These are phyloP conservation scores for Eubasilissa splendida DNA, from an alignment of 2,888 invertebrate species.

Conservation along the genomic window DNA sequence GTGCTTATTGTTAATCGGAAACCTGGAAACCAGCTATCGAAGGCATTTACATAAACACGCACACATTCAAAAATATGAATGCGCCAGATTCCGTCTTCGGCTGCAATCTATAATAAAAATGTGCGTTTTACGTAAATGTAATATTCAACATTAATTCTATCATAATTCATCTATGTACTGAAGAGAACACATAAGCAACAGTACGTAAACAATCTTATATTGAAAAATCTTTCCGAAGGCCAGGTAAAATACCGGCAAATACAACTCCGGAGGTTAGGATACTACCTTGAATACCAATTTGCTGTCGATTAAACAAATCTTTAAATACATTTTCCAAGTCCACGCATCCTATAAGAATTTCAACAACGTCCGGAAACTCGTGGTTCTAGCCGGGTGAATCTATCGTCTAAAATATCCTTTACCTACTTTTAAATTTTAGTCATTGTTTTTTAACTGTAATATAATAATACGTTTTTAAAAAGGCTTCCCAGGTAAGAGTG, in stretches of 20 bases:
- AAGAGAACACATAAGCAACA: neutral
- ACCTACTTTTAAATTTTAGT: too few species aligned
- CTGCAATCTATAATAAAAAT: neutral
- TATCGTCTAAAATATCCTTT: too few species aligned
- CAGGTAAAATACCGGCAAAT: neutral
- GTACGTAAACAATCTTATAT: slow-evolving; percentile 19
- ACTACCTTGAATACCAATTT: slow-evolving; percentile 13
- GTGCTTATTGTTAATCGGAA: too few species aligned
- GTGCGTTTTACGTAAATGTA: neutral
- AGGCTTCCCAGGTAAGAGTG: too few species aligned
- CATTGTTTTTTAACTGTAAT: too few species aligned
- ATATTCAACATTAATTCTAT: neutral
- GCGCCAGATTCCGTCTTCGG: too few species aligned
- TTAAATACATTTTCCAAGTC: neutral
- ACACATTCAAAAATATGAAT: too few species aligned
- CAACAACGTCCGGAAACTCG: neutral
- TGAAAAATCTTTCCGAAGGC: neutral
- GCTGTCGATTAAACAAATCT: neutral
- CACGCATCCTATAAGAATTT: slow-evolving; percentile 20
- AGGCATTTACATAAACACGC: too few species aligned
- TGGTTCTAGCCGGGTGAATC: too few species aligned
- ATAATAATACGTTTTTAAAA: too few species aligned
- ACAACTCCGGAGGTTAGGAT: neutral
- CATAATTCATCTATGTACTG: neutral
- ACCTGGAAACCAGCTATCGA: too few species aligned